A percentile compares a stretch with the other conserved stretches of the same genome.
These are phyloP conservation scores for Nomada flava DNA, from an alignment of 2,888 invertebrate species.

Conservation along the genomic window DNA sequence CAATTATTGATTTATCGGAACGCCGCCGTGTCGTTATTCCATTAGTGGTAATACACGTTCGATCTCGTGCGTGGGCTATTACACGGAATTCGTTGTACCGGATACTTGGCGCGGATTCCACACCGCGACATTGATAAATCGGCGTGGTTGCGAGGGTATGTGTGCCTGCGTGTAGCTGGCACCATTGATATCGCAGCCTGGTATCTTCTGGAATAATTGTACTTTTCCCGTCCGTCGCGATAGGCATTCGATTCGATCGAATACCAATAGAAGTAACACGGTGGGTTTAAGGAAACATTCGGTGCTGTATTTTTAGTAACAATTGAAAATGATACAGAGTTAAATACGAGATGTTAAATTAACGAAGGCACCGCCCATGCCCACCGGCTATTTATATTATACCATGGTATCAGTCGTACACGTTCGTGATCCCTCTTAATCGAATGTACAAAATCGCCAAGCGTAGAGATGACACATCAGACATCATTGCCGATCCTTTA, in stretches of 20 bases:
- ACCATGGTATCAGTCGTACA: not conserved
- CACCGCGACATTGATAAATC: constrained; percentile 60
- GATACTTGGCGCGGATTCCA: constrained; percentile 54
- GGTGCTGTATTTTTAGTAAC: no score
- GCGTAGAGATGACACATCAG: not conserved
- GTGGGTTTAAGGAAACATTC: no score
- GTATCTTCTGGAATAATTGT: not conserved
- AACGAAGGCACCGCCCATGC: not conserved
- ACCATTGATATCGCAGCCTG: constrained; percentile 3
- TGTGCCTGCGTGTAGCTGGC: not conserved
- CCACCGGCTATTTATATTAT: not conserved
- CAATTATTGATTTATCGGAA: constrained; percentile 56
- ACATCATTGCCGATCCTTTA: constrained; percentile 19
- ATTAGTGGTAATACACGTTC: constrained; percentile 60
- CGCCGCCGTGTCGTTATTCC: constrained; percentile 35
- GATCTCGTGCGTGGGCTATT: constrained; percentile 57
- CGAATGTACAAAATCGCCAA: not conserved
- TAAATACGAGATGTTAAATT: not conserved
- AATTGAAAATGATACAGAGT: no score
- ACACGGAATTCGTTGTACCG: constrained; percentile 55
- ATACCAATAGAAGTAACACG: no score
- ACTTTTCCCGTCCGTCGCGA: no score
- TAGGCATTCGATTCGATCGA: no score
- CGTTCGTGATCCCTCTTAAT: constrained; percentile 6
- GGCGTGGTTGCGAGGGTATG: constrained; percentile 9